Conservation (phyloP, 2,797 vertebrate species). For the Alosa sapidissima region DNA sequence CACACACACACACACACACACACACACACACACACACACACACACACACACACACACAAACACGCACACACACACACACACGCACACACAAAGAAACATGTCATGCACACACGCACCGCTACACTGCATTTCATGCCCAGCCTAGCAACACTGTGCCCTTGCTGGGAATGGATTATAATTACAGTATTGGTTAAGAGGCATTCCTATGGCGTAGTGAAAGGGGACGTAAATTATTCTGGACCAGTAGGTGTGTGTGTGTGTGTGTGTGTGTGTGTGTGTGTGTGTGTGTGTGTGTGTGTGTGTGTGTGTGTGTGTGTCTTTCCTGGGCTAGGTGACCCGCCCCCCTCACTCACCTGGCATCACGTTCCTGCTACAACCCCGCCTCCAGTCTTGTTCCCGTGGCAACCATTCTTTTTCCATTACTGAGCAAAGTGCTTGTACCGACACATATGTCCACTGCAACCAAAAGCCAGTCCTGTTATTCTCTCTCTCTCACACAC, state of each 20-base stretch:
- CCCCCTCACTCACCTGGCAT: slow-evolving; percentile 26
- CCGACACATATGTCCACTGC: slow-evolving; percentile 44
- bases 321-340: background rate
- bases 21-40: background rate
- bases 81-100: background rate
- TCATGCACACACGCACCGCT: background rate
- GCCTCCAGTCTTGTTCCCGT: slow-evolving; percentile 50
- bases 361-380: slow-evolving; percentile 22
- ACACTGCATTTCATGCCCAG: background rate
- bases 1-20: slow-evolving; percentile 26
- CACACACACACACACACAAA: slow-evolving; percentile 7
- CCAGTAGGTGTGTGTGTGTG: background rate
- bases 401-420: slow-evolving; percentile 59
- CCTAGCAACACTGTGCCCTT: background rate
- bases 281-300: background rate
- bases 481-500: background rate
- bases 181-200: background rate
- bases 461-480: slow-evolving; percentile 39
- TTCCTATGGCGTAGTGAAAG: background rate
- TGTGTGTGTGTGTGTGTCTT: background rate
- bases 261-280: slow-evolving; percentile 9
- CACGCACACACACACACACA: background rate
- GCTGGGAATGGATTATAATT: background rate
- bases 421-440: slow-evolving; percentile 63
- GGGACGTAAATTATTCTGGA: background rate